These are phyloP conservation scores for Palythoa grandiflora DNA, from an alignment of 92 coral and sea anemone genomes.

Conservation along the genomic window DNA sequence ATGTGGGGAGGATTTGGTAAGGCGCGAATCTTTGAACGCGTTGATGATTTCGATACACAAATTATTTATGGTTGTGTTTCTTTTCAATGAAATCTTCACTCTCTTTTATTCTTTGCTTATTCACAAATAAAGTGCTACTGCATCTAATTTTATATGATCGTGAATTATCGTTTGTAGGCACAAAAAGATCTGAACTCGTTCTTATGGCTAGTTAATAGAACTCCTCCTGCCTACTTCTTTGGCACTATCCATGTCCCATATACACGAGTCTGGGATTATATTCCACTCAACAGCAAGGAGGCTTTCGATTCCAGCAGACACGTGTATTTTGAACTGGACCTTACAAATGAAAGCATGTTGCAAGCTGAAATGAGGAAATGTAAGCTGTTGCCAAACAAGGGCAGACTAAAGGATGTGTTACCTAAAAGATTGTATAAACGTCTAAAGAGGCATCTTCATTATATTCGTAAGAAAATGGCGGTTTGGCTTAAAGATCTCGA, in stretches of 20 bases:
- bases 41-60: conserved; percentile 2
- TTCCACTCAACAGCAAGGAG: conserved; percentile 91
- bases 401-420: conserved; percentile 61
- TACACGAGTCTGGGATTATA: conserved; percentile 98
- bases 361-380: conserved; percentile 81
- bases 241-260: conserved; percentile 99
- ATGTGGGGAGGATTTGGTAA: conserved; percentile 51
- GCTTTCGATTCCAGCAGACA: conserved; percentile 86
- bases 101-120: conserved; percentile 59
- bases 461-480: conserved; percentile 85
- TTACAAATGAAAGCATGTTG: conserved; percentile 77
- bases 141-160: conserved; percentile 55
- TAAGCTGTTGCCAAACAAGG: conserved; percentile 89
- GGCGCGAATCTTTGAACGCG: conserved; percentile 13
- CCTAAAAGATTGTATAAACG: conserved; percentile 84
- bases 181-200: conserved; percentile 89
- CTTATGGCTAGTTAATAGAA: conserved; percentile 85
- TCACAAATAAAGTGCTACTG: conserved; percentile 65
- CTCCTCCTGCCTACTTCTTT: conserved; percentile 95
- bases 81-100: conserved; percentile 70
- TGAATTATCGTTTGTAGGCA: conserved; percentile 74
- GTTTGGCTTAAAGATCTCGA: conserved; percentile 74
- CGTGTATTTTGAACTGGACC: conserved; percentile 95
- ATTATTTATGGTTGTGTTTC: conserved; percentile 29
- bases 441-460: conserved; percentile 78